Percentiles rank a stretch among this genome's conserved stretches.
These are phyloP conservation scores for Meandrusa payeni DNA, from an alignment of 2,888 invertebrate genomes.

Conservation along the genomic window DNA sequence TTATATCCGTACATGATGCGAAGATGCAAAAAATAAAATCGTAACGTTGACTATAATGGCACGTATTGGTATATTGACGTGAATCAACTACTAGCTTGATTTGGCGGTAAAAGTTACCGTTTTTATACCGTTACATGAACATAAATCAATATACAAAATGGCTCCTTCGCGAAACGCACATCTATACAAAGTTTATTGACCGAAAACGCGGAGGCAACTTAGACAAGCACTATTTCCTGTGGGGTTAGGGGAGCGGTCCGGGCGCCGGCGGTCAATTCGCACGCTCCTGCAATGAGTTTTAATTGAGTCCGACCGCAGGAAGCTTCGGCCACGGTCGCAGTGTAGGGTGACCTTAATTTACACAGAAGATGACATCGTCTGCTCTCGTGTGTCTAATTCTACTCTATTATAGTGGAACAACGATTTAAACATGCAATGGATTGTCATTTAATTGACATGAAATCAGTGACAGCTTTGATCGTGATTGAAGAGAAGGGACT, in stretches of 20 bases:
- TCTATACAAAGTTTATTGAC: conserved; percentile 48
- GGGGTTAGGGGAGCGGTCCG: conserved; percentile 46
- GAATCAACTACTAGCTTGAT: too few species aligned
- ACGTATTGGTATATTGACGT: too few species aligned
- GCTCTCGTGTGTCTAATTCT: too few species aligned
- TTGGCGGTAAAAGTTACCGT: too few species aligned
- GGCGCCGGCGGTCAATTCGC: conserved; percentile 55
- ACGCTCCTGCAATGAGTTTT: conserved; percentile 76
- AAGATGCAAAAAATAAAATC: too few species aligned
- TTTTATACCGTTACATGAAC: not conserved
- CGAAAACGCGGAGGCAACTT: conserved; percentile 53
- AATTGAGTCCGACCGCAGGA: conserved; percentile 71
- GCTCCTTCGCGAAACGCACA: conserved; percentile 20
- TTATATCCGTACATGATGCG: too few species aligned
- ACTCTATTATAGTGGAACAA: too few species aligned
- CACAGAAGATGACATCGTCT: conserved; percentile 26
- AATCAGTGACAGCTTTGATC: too few species aligned
- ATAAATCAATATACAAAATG: conserved; percentile 18
- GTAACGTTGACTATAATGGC: too few species aligned
- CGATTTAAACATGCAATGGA: too few species aligned
- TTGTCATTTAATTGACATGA: too few species aligned
- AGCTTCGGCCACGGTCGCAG: conserved; percentile 56
- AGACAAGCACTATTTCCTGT: conserved; percentile 64
- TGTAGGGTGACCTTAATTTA: conserved; percentile 58
- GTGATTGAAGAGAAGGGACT: too few species aligned